Conservation (phyloP, 2,113 vertebrate genomes). For the Zapus hudsonius region DNA sequence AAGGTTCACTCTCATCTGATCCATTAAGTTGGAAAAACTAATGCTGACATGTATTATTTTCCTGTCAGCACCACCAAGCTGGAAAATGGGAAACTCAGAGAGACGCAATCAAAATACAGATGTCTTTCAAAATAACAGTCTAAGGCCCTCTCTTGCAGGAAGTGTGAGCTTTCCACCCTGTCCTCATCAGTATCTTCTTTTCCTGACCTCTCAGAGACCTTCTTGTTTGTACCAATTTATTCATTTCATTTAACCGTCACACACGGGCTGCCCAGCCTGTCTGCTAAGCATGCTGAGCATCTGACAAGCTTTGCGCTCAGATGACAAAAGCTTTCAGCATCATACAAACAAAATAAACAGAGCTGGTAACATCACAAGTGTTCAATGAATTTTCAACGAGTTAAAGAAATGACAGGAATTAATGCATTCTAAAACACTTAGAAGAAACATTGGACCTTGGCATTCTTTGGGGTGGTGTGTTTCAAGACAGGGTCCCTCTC, state of each 20-base stretch:
- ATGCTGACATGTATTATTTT: slow-evolving; percentile 63
- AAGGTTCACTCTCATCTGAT: slow-evolving; percentile 32
- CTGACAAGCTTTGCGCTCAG: not conserved
- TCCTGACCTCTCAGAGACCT: not conserved
- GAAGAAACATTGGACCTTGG: not conserved
- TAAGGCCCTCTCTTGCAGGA: not conserved
- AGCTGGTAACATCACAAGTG: not conserved
- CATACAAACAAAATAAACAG: not conserved
- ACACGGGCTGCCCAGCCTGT: not conserved
- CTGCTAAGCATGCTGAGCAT: not conserved
- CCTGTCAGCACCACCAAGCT: slow-evolving; percentile 28
- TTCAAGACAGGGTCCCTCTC: too few relatives aligned
- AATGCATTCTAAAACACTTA: slow-evolving; percentile 46
- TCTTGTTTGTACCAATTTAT: not conserved
- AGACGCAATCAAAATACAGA: slow-evolving; percentile 28
- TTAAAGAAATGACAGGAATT: slow-evolving; percentile 10
- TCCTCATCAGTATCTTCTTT: not conserved
- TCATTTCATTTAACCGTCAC: not conserved
- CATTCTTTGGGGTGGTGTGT: too few relatives aligned
- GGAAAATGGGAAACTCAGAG: slow-evolving; percentile 39
- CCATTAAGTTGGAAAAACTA: slow-evolving; percentile 55
- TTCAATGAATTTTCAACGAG: slow-evolving; percentile 22
- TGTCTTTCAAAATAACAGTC: slow-evolving; percentile 37
- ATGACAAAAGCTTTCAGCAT: not conserved
- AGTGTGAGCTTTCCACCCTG: not conserved